Evolutionary conservation across 2,888 invertebrate species (phyloP).

Genomic region (Calameuta idolon): DNA sequence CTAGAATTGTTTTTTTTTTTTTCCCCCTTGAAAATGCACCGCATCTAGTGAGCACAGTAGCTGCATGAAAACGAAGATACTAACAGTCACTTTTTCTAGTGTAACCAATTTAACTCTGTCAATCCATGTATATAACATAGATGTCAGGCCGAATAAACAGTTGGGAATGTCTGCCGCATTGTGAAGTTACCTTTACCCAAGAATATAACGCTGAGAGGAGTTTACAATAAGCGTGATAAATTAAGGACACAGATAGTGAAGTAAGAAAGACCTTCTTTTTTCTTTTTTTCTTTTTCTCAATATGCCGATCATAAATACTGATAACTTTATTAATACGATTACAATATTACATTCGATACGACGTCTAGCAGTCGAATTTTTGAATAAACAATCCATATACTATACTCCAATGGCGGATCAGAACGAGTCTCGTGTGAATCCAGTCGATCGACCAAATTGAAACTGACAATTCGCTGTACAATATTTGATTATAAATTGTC

Average conservation of each 20-base stretch:
- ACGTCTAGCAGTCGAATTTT: background rate
- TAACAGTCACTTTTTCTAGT: background rate
- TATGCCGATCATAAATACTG: conserved; percentile 52
- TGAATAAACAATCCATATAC: conserved; percentile 6
- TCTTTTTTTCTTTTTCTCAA: background rate
- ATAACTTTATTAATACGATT: conserved; percentile 58
- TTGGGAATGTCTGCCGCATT: conserved; percentile 43
- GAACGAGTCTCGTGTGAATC: background rate
- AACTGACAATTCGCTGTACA: conserved; percentile 11
- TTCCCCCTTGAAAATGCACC: background rate
- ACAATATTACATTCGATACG: conserved; percentile 44
- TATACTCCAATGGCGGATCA: background rate
- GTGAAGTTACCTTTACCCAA: conserved; percentile 12
- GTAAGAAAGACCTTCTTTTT: conserved; percentile 16
- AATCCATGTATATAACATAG: conserved; percentile 33
- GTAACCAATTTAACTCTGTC: conserved; percentile 23
- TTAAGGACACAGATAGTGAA: conserved; percentile 14
- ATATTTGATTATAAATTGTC: conserved; percentile 5
- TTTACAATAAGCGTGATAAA: background rate
- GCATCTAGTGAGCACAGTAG: background rate
- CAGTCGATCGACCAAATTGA: background rate
- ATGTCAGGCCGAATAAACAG: conserved; percentile 42
- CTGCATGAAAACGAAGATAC: background rate
- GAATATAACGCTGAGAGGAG: background rate
- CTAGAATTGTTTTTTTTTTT: background rate